Base-by-base conservation (phyloP, 2,888 invertebrate species). In the Amphipyra berbera region DNA sequence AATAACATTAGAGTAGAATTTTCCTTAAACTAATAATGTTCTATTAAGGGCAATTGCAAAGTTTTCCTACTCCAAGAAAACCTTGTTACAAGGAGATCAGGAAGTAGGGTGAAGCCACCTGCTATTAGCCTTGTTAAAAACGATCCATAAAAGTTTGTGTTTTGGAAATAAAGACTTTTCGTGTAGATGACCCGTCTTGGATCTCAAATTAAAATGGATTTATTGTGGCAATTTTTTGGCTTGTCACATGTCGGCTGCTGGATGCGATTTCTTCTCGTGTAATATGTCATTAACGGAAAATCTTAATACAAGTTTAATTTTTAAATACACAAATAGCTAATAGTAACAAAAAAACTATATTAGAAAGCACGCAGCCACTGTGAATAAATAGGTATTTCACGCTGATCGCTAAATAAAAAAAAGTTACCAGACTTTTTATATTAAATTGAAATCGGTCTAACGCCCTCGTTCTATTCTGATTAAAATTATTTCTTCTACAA, bases 51-150 rank as follows among this genome's bases (percentile, higher is more conserved):
- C 10, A 48, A 58, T 60, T 59, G 61, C 15, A 14, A 58, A 52
- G 59, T 65, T 73, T 64, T 60, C 50, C 71, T 61, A 13, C 50
- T 56, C 35, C 3, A n/a, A 61, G 33, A 53, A 54, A 68, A 59
- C 64, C 62, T 68, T 68, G 68, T 38, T 9, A 54, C 72, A 75
- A 78, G 79, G 79, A 78, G 61, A 72, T 60, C 76, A 72, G 65
- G 79, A 78, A 72, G 56, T 68, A 53, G 44, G 57, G 57, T 44
- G 41, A 9, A 62, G 10, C 7, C 35, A 57, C 52, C 49, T 44
- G 53, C 44, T 54, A 41, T 27, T 15, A 10, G 15, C 48, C 42
- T 55, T 48, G 42, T 48, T 27, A 38, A 57, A 58, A 7, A 12
- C 21, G 0, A 44, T 50, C 35, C 7, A 53, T 56, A 35, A 33